Evolutionary conservation across 64 coral and sea anemone genomes (phyloP).

Genomic region (Montipora foliosa): DNA sequence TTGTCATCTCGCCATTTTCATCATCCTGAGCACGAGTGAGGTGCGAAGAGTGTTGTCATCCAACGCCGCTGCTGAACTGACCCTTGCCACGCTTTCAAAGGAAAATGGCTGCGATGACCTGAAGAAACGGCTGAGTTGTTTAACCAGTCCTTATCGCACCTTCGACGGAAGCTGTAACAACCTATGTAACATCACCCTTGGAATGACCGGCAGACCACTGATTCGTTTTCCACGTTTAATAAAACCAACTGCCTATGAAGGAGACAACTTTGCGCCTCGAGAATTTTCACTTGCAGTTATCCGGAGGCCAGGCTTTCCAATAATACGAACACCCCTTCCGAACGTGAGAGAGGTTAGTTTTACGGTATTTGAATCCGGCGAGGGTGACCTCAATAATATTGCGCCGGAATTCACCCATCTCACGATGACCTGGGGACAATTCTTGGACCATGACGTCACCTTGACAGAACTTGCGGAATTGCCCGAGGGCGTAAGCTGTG

Average conservation of each 20-base stretch:
- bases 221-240: not conserved
- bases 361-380: not conserved
- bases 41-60: not conserved
- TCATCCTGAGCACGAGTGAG: not conserved
- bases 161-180: slow-evolving; percentile 48
- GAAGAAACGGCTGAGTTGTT: not conserved
- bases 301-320: not conserved
- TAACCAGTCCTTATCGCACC: not conserved
- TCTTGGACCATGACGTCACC: slow-evolving; percentile 50
- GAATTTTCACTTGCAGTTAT: no score
- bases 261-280: not conserved
- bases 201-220: not conserved
- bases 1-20: not conserved
- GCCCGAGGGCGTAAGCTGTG: not conserved
- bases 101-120: not conserved
- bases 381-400: no score
- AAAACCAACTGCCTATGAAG: not conserved
- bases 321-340: not conserved
- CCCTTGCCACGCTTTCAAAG: not conserved
- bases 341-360: not conserved
- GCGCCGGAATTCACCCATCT: slow-evolving; percentile 27
- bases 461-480: not conserved
- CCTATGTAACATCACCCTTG: slow-evolving; percentile 7
- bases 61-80: not conserved
- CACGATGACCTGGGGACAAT: slow-evolving; percentile 66